phyloP scores from a whole-genome alignment of 2,113 vertebrate species.

The Himantopus leucocephalus region DNA sequence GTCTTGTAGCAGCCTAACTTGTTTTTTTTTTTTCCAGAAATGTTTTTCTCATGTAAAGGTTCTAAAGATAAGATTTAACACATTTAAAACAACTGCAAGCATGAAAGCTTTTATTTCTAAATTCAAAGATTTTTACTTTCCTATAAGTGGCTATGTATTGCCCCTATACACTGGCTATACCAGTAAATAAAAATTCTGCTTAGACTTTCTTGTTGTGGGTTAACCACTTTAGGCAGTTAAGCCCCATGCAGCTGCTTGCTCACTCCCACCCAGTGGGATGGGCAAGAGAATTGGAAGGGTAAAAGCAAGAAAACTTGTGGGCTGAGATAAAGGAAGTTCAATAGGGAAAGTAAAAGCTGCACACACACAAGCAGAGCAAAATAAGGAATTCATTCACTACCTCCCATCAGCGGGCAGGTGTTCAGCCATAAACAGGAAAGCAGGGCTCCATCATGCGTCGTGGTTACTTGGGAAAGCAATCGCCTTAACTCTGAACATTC shows the following conservation, averaged over 20 bases:
- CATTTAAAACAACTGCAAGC: background rate
- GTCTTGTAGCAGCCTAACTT: background rate
- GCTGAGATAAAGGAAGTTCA: background rate
- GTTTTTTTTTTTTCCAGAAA: background rate
- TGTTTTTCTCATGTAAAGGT: background rate
- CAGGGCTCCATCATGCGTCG: background rate
- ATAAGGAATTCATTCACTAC: too few species aligned
- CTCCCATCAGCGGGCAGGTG: background rate
- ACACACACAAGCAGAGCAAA: background rate
- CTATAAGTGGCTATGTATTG: background rate
- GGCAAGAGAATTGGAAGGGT: background rate
- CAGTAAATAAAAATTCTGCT: background rate
- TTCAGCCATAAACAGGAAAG: background rate
- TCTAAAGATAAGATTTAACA: background rate
- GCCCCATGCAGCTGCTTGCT: fast-evolving
- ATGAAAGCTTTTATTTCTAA: background rate
- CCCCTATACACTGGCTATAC: background rate
- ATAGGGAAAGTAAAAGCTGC: background rate
- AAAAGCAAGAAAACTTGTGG: background rate
- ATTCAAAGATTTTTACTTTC: background rate
- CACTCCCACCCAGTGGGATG: background rate
- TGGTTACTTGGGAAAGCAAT: too few species aligned
- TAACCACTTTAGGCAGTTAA: background rate
- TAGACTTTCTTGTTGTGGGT: background rate
- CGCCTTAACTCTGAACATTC: background rate